Evolutionary conservation across 1,140 invertebrate genomes (phyloP).

Genomic region (Cephus cinctus): DNA sequence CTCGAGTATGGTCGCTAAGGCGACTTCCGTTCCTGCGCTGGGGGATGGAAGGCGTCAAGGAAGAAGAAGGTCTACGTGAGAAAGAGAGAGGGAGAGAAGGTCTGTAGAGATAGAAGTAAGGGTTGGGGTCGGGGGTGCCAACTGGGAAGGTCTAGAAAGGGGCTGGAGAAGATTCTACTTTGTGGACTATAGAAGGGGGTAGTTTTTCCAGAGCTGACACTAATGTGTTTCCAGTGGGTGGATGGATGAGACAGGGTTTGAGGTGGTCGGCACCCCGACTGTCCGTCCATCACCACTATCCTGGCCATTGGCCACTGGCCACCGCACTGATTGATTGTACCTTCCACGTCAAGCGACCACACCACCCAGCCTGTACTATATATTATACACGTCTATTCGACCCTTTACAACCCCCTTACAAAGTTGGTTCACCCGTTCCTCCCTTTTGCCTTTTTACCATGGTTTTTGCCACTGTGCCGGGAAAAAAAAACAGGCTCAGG

Average conservation of each 20-base stretch:
- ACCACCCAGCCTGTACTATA: conserved; percentile 12
- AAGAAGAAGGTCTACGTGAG: no score
- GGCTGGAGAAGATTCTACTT: neutral
- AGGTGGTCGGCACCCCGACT: conserved; percentile 3
- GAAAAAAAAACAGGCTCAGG: neutral
- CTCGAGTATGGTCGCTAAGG: no score
- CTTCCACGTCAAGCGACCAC: conserved; percentile 15
- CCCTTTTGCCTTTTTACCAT: neutral
- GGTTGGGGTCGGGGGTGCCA: neutral
- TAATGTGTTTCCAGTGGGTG: conserved; percentile 24
- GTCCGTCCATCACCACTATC: conserved; percentile 24
- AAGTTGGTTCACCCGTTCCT: conserved; percentile 14
- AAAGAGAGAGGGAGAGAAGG: no score
- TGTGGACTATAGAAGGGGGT: conserved; percentile 8
- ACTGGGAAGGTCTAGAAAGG: neutral
- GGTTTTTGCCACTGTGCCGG: neutral
- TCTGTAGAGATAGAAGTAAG: neutral
- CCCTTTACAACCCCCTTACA: no score
- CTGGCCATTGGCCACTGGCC: neutral
- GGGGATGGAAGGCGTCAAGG: no score
- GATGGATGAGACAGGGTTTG: conserved; percentile 17
- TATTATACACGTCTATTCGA: no score
- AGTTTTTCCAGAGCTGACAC: conserved; percentile 24
- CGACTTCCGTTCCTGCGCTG: neutral
- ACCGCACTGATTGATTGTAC: conserved; percentile 26